Evolutionary conservation across 92 coral and sea anemone species (phyloP).

Genomic region (Isaurus tuberculatus): DNA sequence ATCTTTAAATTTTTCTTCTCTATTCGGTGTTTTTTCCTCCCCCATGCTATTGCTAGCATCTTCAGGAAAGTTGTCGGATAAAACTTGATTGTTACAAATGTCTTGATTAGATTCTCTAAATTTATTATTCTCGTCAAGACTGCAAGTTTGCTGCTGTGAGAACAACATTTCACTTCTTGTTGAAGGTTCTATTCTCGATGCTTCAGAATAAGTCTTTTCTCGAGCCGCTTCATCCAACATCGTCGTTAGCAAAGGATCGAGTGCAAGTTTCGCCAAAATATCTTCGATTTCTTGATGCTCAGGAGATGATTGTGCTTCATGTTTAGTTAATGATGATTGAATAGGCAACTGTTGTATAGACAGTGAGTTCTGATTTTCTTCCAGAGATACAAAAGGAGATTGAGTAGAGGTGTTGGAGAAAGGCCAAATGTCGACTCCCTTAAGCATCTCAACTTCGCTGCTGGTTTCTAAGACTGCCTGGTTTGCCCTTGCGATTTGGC

Average conservation of each 20-base stretch:
- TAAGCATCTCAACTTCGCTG: not conserved
- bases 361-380: not conserved
- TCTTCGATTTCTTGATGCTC: not conserved
- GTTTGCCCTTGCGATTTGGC: not conserved
- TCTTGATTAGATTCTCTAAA: not conserved
- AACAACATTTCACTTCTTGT: not conserved
- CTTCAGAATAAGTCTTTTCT: not conserved
- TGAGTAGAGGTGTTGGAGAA: not conserved
- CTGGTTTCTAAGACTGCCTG: not conserved
- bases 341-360: not conserved
- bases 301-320: not conserved
- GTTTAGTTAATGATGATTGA: not conserved
- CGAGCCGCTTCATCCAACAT: not conserved
- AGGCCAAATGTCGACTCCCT: not conserved
- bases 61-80: not conserved
- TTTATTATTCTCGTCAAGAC: not conserved
- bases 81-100: not conserved
- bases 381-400: not conserved
- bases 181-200: not conserved
- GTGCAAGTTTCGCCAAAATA: not conserved
- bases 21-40: not conserved
- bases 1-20: not conserved
- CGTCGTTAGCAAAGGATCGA: not conserved
- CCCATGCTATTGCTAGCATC: not conserved
- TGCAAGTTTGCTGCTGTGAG: no score